These are phyloP conservation scores for Naja naja DNA, from an alignment of 2,113 vertebrate genomes.

Conservation along the genomic window DNA sequence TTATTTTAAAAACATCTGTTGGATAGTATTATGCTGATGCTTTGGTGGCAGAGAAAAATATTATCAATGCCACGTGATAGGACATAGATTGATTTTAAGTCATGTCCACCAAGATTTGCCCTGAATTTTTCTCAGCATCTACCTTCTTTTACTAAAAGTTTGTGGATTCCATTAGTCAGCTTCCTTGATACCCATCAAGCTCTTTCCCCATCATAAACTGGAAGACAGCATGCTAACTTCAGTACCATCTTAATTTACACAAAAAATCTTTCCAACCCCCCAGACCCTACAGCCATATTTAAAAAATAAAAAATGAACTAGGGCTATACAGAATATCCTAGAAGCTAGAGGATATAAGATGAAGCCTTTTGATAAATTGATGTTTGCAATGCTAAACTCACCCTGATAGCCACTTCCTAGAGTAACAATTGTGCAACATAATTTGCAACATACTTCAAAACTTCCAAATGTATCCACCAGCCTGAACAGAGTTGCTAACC, in stretches of 20 bases:
- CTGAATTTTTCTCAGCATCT: neutral
- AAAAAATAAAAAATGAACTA: neutral
- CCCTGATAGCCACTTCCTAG: neutral
- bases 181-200: neutral
- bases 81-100: neutral
- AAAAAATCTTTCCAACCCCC: neutral
- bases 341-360: neutral
- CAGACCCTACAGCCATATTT: neutral
- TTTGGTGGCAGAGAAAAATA: neutral
- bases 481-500: neutral
- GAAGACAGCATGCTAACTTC: neutral
- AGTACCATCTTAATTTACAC: neutral
- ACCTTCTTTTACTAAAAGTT: neutral
- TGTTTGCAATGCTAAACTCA: neutral
- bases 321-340: neutral
- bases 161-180: neutral
- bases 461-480: neutral
- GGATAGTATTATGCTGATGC: neutral
- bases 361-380: neutral
- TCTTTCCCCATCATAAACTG: neutral
- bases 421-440: neutral
- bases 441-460: neutral
- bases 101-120: neutral
- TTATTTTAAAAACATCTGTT: neutral
- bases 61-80: neutral